phyloP scores from a whole-genome alignment of 2,888 invertebrate species.

The Hanleya hanleyi region DNA sequence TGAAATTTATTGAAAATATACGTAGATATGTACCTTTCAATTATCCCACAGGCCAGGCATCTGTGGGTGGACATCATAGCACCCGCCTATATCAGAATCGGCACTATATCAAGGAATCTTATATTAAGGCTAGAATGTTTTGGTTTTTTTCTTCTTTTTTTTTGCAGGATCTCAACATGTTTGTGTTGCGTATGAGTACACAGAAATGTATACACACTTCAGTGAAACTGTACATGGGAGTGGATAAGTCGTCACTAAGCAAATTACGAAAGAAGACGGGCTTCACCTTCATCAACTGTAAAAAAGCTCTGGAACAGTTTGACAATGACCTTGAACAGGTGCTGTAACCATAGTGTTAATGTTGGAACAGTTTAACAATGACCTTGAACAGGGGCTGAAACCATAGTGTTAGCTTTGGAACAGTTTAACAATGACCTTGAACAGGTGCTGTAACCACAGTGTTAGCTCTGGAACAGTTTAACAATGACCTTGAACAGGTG shows the following conservation, averaged over 20 bases:
- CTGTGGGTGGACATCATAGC: too few species aligned
- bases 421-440: too few species aligned
- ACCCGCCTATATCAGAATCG: too few species aligned
- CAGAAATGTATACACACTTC: neutral
- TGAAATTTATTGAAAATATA: too few species aligned
- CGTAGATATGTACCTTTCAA: too few species aligned
- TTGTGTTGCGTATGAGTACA: neutral
- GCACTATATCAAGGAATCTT: neutral
- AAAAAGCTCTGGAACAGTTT: conserved; percentile 93
- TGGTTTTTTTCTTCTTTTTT: neutral
- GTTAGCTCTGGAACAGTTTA: too few species aligned
- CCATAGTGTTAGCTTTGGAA: too few species aligned
- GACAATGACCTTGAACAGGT: conserved; percentile 91
- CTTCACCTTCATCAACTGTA: conserved; percentile 95
- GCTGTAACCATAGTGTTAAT: neutral
- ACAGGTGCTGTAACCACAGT: too few species aligned
- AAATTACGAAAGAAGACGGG: conserved; percentile 92
- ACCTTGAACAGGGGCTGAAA: too few species aligned
- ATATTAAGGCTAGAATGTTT: neutral
- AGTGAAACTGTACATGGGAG: conserved; percentile 6
- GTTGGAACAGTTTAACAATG: too few species aligned
- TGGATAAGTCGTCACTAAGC: conserved; percentile 55
- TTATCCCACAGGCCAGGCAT: too few species aligned
- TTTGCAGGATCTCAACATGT: neutral
- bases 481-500: too few species aligned